Percentiles rank a stretch among this genome's conserved stretches.
Conservation (phyloP, 2,888 invertebrate species). For the Macaria notata region DNA sequence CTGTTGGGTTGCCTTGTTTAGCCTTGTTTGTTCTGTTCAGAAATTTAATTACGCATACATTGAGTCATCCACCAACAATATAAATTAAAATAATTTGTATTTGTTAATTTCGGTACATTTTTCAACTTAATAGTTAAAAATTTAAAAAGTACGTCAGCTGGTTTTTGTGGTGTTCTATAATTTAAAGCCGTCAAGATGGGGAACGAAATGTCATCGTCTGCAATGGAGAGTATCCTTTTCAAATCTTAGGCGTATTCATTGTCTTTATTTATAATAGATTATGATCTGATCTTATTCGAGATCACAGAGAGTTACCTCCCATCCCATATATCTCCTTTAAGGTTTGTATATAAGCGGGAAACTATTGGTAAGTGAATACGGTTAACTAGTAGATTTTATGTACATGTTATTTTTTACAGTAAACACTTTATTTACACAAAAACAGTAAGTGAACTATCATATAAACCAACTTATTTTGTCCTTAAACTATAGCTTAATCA, state of each 20-base stretch:
- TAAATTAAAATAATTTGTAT: not conserved
- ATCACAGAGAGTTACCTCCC: too few species aligned
- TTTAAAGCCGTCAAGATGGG: slow-evolving; percentile 85
- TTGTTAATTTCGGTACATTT: not conserved
- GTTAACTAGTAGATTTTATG: too few species aligned
- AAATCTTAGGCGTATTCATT: not conserved
- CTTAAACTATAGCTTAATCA: too few species aligned
- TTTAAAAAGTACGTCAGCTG: not conserved
- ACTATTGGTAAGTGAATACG: too few species aligned
- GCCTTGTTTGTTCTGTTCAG: not conserved
- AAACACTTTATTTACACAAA: too few species aligned
- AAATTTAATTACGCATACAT: not conserved
- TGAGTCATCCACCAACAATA: slow-evolving; percentile 2
- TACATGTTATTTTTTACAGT: too few species aligned
- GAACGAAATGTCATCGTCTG: slow-evolving; percentile 93
- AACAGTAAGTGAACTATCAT: too few species aligned
- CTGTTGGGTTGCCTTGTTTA: not conserved
- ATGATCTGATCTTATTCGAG: too few species aligned
- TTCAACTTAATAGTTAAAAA: not conserved
- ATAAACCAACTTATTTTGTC: too few species aligned
- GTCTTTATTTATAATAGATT: too few species aligned
- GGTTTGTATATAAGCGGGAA: too few species aligned
- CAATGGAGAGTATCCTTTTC: slow-evolving; percentile 96
- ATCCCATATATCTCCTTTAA: too few species aligned
- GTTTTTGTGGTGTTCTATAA: slow-evolving; percentile 39